phyloP scores from a whole-genome alignment of 2,888 invertebrate species.

The Mylabris sibirica region DNA sequence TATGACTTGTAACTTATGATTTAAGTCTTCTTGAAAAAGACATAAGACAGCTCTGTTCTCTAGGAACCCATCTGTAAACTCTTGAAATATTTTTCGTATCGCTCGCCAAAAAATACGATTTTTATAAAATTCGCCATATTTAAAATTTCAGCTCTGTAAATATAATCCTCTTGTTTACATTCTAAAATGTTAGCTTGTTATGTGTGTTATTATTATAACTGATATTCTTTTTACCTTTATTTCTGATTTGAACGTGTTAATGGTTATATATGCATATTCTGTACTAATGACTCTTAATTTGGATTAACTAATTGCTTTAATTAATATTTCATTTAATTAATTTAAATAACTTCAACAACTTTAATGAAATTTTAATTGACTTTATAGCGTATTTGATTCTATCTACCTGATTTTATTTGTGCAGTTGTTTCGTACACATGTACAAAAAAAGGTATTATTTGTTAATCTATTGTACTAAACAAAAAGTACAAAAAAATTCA shows the following conservation, averaged over 20 bases:
- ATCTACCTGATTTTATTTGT: background rate
- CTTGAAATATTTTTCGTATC: no score
- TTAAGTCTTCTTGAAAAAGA: no score
- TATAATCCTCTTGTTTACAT: no score
- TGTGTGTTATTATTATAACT: background rate
- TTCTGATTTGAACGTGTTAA: background rate
- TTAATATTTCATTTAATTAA: background rate
- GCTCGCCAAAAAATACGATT: no score
- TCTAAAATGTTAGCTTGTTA: background rate
- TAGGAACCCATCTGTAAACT: no score
- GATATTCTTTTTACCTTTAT: background rate
- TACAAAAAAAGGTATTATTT: background rate
- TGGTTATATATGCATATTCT: background rate
- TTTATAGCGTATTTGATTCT: background rate
- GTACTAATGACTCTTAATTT: background rate
- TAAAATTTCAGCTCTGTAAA: no score
- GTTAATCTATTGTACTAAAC: background rate
- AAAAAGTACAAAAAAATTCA: background rate
- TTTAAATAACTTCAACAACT: background rate
- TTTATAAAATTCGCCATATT: no score
- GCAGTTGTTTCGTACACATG: no score
- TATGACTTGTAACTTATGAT: no score
- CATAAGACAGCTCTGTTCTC: no score
- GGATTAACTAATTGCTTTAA: background rate
- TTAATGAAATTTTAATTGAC: background rate